These are phyloP conservation scores for Atlantisia rogersi DNA, from an alignment of 2,113 vertebrate species.

Conservation along the genomic window DNA sequence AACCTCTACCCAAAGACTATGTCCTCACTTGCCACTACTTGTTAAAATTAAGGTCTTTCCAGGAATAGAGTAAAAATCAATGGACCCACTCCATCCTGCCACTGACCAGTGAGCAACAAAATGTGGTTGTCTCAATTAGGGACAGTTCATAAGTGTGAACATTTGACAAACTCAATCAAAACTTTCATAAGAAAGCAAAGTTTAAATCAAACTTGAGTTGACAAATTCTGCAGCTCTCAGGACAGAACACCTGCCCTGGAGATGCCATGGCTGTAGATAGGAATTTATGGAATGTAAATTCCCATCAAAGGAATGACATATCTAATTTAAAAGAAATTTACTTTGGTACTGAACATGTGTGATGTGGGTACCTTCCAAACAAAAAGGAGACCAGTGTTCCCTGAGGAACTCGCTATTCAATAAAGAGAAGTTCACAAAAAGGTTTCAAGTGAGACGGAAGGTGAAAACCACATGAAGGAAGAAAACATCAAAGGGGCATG, in stretches of 20 bases:
- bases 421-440: background rate
- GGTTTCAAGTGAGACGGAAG: background rate
- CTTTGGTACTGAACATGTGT: background rate
- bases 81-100: conserved; percentile 32
- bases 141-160: conserved; percentile 3
- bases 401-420: background rate
- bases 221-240: background rate
- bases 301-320: background rate
- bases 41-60: conserved; percentile 32
- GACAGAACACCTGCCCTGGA: background rate
- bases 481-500: background rate
- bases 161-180: background rate
- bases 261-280: background rate
- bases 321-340: background rate
- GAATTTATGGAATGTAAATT: background rate
- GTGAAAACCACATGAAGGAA: background rate
- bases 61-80: conserved; percentile 31
- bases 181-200: background rate
- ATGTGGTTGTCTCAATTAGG: conserved; percentile 22
- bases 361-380: background rate
- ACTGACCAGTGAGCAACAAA: conserved; percentile 54
- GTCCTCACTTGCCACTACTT: conserved; percentile 18
- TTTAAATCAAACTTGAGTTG: background rate
- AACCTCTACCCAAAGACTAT: conserved; percentile 45
- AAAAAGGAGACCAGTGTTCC: background rate